These are phyloP conservation scores for Drosophila crucigera DNA, from an alignment of 2,888 invertebrate species.

Conservation along the genomic window DNA sequence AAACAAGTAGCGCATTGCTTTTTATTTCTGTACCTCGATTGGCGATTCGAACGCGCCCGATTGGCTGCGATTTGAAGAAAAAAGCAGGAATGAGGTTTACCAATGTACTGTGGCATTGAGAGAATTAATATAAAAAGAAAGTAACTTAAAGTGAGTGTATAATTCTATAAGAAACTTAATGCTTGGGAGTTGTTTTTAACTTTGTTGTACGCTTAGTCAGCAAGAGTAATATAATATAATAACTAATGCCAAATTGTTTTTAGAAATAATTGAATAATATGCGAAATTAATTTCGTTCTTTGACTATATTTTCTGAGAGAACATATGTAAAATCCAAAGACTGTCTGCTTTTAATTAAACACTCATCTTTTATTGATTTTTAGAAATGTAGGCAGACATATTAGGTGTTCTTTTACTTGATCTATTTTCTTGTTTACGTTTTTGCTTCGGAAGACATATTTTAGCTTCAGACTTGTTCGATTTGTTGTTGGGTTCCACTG, in stretches of 20 bases:
- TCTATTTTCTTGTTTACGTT: background rate
- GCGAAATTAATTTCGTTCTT: too few species aligned
- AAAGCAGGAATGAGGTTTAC: constrained; percentile 12
- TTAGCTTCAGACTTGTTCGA: background rate
- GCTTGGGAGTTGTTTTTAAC: background rate
- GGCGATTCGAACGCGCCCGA: constrained; percentile 76
- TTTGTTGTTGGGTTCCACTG: constrained; percentile 34
- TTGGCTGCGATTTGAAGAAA: constrained; percentile 71
- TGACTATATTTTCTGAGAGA: too few species aligned
- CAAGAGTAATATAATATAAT: too few species aligned
- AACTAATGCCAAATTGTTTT: too few species aligned
- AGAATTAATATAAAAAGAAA: background rate
- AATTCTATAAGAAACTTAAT: background rate
- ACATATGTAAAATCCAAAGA: background rate
- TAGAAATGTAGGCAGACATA: background rate
- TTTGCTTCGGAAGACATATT: background rate
- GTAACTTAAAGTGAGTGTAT: background rate
- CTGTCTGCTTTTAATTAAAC: background rate
- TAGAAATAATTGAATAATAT: too few species aligned
- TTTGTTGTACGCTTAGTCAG: background rate
- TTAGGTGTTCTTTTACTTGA: background rate
- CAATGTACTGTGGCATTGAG: constrained; percentile 27
- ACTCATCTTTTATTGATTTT: background rate
- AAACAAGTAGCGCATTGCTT: constrained; percentile 81
- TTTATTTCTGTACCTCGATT: constrained; percentile 77